A percentile compares a stretch with the other conserved stretches of the same genome.
Evolutionary conservation across 2,797 vertebrate species (phyloP).

Genomic region (Acipenser oxyrinchus): DNA sequence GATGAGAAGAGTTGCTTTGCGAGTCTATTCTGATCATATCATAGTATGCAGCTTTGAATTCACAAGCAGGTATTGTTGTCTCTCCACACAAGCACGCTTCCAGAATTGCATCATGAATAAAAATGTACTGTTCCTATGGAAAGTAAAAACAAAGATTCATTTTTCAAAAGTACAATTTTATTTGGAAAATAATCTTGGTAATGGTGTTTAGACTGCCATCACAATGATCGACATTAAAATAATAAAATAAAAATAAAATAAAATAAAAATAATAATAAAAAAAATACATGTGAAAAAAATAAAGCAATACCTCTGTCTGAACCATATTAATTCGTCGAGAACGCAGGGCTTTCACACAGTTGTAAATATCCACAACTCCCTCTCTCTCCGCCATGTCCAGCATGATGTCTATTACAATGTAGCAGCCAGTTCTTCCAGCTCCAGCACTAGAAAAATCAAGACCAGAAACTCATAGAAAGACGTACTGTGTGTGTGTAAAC

Average conservation of each 20-base stretch:
- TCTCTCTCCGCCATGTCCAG: slow-evolving; percentile 98
- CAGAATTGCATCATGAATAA: slow-evolving; percentile 97
- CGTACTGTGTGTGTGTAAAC: neutral
- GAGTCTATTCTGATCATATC: slow-evolving; percentile 99
- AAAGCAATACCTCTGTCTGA: slow-evolving; percentile 61
- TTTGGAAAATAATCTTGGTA: no score
- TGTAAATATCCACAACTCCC: slow-evolving; percentile 98
- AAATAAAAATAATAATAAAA: neutral
- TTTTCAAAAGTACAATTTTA: neutral
- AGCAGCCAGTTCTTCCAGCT: slow-evolving; percentile 92
- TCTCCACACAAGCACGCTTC: slow-evolving; percentile 97
- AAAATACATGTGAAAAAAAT: neutral
- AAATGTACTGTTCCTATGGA: slow-evolving; percentile 94
- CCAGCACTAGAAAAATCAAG: slow-evolving; percentile 69
- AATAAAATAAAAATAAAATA: neutral
- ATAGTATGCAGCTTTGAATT: slow-evolving; percentile 96
- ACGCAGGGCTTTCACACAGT: slow-evolving; percentile 94
- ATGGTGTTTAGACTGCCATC: no score
- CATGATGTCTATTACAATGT: slow-evolving; percentile 98
- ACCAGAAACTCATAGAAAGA: neutral
- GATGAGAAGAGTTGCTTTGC: slow-evolving; percentile 95
- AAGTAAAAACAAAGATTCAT: slow-evolving; percentile 20
- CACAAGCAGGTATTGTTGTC: slow-evolving; percentile 92
- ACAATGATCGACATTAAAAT: no score
- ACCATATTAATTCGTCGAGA: slow-evolving; percentile 98